A percentile compares a stretch with the other conserved stretches of the same genome.
Evolutionary conservation across 2,797 vertebrate species (phyloP).

Genomic region (Echiichthys vipera): DNA sequence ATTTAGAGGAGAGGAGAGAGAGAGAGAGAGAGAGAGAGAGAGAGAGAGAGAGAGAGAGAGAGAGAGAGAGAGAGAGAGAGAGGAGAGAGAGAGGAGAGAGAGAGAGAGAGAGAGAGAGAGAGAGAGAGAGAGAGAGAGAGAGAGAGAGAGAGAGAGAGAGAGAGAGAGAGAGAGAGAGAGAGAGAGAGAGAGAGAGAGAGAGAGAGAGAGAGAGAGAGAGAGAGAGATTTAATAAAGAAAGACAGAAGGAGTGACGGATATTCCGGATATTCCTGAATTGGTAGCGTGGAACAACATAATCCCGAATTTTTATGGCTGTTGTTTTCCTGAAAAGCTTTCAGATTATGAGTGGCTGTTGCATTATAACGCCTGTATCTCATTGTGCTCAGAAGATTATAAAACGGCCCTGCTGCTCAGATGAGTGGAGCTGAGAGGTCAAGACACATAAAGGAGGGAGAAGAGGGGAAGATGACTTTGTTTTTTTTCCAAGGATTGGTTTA

Average conservation of each 20-base stretch:
- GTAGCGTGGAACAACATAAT: conserved; percentile 79
- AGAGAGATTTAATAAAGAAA: conserved; percentile 73
- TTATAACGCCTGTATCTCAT: conserved; percentile 68
- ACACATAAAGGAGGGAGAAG: not conserved
- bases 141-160: conserved; percentile 51
- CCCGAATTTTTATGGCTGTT: conserved; percentile 79
- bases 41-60: conserved; percentile 30
- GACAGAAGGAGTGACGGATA: conserved; percentile 67
- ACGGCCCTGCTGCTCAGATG: conserved; percentile 60
- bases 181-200: conserved; percentile 14
- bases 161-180: conserved; percentile 50
- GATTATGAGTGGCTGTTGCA: conserved; percentile 72
- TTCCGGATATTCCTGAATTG: conserved; percentile 70
- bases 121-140: conserved; percentile 30
- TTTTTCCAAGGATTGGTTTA: not conserved
- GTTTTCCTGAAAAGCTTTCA: conserved; percentile 76
- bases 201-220: conserved; percentile 52
- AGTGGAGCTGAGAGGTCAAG: conserved; percentile 32
- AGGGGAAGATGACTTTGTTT: not conserved
- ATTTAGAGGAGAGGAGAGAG: conserved; percentile 68
- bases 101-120: conserved; percentile 17
- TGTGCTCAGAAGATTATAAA: conserved; percentile 64
- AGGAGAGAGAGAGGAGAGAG: conserved; percentile 58
- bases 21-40: conserved; percentile 17
- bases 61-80: conserved; percentile 46